Evolutionary conservation across 2,888 invertebrate genomes (phyloP).

Genomic region (Theodoxus fluviatilis): DNA sequence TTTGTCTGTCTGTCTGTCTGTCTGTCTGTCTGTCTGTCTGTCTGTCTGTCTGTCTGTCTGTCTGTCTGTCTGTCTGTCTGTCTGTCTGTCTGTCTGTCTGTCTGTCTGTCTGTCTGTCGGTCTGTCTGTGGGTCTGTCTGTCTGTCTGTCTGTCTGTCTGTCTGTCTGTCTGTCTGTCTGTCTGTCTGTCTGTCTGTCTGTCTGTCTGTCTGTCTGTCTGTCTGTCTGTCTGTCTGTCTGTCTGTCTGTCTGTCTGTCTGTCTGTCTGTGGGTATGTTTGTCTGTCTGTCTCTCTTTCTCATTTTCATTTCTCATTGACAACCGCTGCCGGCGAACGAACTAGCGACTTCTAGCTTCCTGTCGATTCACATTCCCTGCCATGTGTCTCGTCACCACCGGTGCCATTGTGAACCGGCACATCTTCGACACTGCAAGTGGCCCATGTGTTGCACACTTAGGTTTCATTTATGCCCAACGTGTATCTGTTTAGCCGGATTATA

Average conservation of each 20-base stretch:
- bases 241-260: slow-evolving; percentile 6
- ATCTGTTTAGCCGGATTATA: too few species aligned
- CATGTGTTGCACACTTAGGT: too few species aligned
- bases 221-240: neutral
- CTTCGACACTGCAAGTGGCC: too few species aligned
- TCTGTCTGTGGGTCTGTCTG: neutral
- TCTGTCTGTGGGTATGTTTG: slow-evolving; percentile 5
- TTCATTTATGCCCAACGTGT: too few species aligned
- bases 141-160: neutral
- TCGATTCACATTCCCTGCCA: neutral
- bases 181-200: neutral
- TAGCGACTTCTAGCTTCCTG: neutral
- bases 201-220: neutral
- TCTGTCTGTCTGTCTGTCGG: neutral
- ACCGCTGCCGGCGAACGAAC: neutral
- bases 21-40: neutral
- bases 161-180: slow-evolving; percentile 4
- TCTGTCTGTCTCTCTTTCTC: slow-evolving; percentile 9
- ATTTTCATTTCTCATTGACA: neutral
- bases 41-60: neutral
- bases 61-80: neutral
- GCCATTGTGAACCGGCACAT: too few species aligned
- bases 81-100: slow-evolving; percentile 4
- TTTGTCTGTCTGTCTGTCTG: slow-evolving; percentile 7
- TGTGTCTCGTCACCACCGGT: neutral